phyloP scores from a whole-genome alignment of 1,140 invertebrate species.

The Dendroctonus ponderosae region DNA sequence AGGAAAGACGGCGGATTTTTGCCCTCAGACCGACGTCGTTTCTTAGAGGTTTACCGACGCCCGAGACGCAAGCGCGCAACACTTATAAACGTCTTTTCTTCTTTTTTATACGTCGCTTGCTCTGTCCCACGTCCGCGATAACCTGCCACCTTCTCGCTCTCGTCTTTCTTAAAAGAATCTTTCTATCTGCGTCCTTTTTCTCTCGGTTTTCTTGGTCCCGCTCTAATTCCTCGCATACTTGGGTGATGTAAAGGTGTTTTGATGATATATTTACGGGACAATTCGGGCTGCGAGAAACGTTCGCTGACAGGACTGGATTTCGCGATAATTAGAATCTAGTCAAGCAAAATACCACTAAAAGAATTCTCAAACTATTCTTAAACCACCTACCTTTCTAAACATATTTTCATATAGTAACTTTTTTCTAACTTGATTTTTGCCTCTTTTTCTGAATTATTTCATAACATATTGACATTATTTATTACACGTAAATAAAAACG shows the following conservation, averaged over 20 bases:
- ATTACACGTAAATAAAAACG: too few species aligned
- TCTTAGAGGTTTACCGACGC: conserved; percentile 53
- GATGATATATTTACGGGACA: conserved; percentile 37
- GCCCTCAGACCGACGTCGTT: conserved; percentile 52
- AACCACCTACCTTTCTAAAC: too few species aligned
- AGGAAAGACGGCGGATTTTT: conserved; percentile 54
- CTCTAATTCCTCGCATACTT: conserved; percentile 36
- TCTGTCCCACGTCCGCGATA: conserved; percentile 10
- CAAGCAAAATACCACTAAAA: neutral
- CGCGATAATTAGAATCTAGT: conserved; percentile 1
- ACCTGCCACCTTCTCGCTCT: conserved; percentile 30
- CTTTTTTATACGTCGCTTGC: conserved; percentile 42
- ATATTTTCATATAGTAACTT: too few species aligned
- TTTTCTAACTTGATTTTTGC: too few species aligned
- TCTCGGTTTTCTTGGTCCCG: conserved; percentile 34
- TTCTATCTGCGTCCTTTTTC: conserved; percentile 32
- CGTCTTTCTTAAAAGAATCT: conserved; percentile 33
- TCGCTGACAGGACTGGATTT: conserved; percentile 20
- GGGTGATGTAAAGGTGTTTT: conserved; percentile 37
- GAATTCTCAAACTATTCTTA: neutral
- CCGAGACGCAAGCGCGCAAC: conserved; percentile 48
- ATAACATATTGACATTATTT: too few species aligned
- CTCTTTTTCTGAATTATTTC: too few species aligned
- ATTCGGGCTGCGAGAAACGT: conserved; percentile 24
- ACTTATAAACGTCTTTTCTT: conserved; percentile 50